Evolutionary conservation across 2,797 vertebrate species (phyloP), one percentile per base, ranked within the genome.

Genomic region (Megaceryle alcyon): DNA sequence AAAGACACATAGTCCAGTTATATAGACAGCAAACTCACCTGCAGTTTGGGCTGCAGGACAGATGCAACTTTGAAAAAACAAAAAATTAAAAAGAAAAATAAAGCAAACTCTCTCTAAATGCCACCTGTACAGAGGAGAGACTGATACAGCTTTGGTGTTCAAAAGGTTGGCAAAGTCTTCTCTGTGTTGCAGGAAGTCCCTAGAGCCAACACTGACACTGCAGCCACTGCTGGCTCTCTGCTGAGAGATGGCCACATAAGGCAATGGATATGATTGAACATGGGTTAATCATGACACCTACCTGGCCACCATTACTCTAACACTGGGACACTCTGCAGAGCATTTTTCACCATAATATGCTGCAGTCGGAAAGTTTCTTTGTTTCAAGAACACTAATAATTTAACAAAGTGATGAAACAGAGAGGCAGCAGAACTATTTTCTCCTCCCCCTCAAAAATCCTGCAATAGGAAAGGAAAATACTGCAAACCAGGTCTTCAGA

Each of bases 1-100:
- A 90, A 70, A 91, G 54, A 19, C 29, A 71, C 15, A 79, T 91
- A 92, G 57, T 19, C 29, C 73, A 84, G 51, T 39, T 22, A 11
- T 28, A 5, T 0, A 56, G 41, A 48, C 13, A 82, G 25, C 33
- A 81, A 80, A 44, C 29, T 64, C 59, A 78, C 39, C 41, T 82
- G 64, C 44, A 48, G 28, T 29, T 54, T 60, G 61, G 54, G 49
- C 37, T 68, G 53, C 5, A 19, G 53, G 57, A 57, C 14, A 53
- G 33, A 80, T 0, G 4, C 9, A 81, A 59, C 28, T 26, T 59
- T 14, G 33, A 28, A 19, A 64, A 82, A 64, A 44, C 2, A 14
- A 48, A 5, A 43, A 63, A 64, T 5, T 17, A 41, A 35, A 57
- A 41, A n/a, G 10, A 51, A 83, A 78, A 86, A 41, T 2, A 73